These are phyloP conservation scores for Eilema griseolum DNA, from an alignment of 2,888 invertebrate species.

Conservation along the genomic window DNA sequence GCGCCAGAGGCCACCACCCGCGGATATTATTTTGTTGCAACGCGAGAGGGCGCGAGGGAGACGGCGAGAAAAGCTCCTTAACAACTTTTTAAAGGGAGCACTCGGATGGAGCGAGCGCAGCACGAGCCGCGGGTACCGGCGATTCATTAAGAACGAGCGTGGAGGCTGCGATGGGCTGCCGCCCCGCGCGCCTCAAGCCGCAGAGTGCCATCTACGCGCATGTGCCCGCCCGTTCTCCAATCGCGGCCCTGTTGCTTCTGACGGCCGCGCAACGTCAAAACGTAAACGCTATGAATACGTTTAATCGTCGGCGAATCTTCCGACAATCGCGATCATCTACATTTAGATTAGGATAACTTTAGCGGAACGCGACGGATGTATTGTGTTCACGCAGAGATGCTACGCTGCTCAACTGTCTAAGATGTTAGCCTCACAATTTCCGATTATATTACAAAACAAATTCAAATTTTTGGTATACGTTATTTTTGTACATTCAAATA, in stretches of 20 bases:
- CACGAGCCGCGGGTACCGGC: conserved; percentile 84
- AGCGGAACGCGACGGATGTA: conserved; percentile 60
- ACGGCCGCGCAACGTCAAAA: conserved; percentile 78
- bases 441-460: conserved; percentile 23
- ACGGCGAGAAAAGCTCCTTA: conserved; percentile 72
- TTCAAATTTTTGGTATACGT: background rate
- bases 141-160: conserved; percentile 83
- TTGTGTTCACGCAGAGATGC: conserved; percentile 57
- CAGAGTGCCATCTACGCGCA: conserved; percentile 61
- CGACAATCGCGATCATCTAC: conserved; percentile 77
- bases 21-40: conserved; percentile 69
- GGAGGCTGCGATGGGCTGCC: conserved; percentile 77
- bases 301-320: conserved; percentile 78
- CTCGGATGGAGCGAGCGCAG: conserved; percentile 75
- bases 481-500: background rate
- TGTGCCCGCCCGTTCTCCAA: conserved; percentile 72
- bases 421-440: conserved; percentile 50
- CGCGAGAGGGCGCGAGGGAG: conserved; percentile 79
- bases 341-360: conserved; percentile 73
- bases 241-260: conserved; percentile 85
- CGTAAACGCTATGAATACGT: conserved; percentile 83
- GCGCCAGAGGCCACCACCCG: conserved; percentile 60
- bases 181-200: conserved; percentile 61
- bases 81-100: conserved; percentile 79
- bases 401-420: conserved; percentile 54